Evolutionary conservation across 2,113 vertebrate species (phyloP), one percentile per base, ranked within the genome.

Genomic region (Tachysurus fulvidraco): DNA sequence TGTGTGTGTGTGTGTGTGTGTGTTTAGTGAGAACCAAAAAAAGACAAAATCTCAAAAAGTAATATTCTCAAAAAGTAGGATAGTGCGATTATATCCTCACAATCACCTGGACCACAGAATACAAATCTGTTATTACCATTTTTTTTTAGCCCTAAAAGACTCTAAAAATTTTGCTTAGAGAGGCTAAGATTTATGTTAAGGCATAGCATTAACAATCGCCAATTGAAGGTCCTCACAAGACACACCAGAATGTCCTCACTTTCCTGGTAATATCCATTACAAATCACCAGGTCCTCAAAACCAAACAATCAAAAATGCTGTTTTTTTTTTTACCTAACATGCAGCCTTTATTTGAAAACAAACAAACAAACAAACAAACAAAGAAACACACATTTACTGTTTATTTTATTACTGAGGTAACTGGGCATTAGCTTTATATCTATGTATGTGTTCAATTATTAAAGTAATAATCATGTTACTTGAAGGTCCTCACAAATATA

Each of bases 1-100:
- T 78, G 67, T 82, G 77, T 84, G 81, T 60, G 59, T 81, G 76
- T 76, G 69, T 78, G 81, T 79, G 54, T 67, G 52, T 69, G n/a
- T 69, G 30, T 50, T 36, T 36, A 36, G 36, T 36, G 36, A 36
- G 36, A 36, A 36, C 36, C 36, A 36, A 36, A 36, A 36, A 36
- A 36, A 2, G 36, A 36, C 36, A 36, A 36, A 36, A 36, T 36
- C 36, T 46, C 41, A 25, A 23, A 74, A 76, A 50, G 41, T 12
- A 73, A 50, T 76, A 76, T 46, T 23, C 21, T 46, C 41, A 74
- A 23, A 46, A 74, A 74, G 44, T 13, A 50, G 21, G 44, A 76
- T 50, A 50, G 73, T 76, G 5, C 7, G 21, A 50, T 76, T 50
- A 76, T n/a, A 25, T 50, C 7, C 30, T 44, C 21, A 46, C 11